Evolutionary conservation across 1,140 invertebrate genomes (phyloP), one percentile per base, ranked within the genome.

Genomic region (Sminthurides bifidus): DNA sequence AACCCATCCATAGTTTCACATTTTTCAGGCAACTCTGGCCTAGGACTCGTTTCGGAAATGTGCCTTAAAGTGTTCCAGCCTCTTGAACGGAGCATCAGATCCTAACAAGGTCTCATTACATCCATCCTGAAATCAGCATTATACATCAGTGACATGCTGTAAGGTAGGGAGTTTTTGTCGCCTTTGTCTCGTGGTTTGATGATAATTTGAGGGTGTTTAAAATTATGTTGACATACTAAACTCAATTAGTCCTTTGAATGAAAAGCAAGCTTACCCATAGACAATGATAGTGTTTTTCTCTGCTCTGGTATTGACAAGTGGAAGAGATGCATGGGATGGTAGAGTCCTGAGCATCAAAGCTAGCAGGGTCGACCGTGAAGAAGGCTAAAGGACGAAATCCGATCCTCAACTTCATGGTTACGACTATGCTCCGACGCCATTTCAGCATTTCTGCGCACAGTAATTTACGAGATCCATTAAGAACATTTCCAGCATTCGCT

Each of bases 41-140:
- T 75, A 23, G 73, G 72, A 14, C 75, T 74, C 65, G 77, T 78
- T 65, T 85, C 87, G 67, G n/a, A n/a, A n/a, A n/a, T 94, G 91
- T 63, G 87, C 86, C 62, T 87, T 83, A 68, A 90, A 90, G 70
- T 95, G 91, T 62, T 95, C 88, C 5, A 93, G 73, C 60, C 88
- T 74, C 52, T 82, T 77, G 71, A 92, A 92, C 1, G 86, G 83
- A 65, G 86, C 85, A 64, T 92, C 89, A 14, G 80, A 80, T 8
- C 82, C 79, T 19, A 88, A 72, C 50, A 93, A 84, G 2, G 88
- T 81, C 68, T 88, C 87, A 17, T 80, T 78, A 69, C 91, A 94
- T 53, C 83, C 85, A 66, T 90, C 86, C 85, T 86, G 70, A 29
- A 19, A 49, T n/a, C n/a, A n/a, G 76, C 12, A 10, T 29, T 24